Conservation (phyloP, 2,888 invertebrate species). For the Amphipyra berbera region DNA sequence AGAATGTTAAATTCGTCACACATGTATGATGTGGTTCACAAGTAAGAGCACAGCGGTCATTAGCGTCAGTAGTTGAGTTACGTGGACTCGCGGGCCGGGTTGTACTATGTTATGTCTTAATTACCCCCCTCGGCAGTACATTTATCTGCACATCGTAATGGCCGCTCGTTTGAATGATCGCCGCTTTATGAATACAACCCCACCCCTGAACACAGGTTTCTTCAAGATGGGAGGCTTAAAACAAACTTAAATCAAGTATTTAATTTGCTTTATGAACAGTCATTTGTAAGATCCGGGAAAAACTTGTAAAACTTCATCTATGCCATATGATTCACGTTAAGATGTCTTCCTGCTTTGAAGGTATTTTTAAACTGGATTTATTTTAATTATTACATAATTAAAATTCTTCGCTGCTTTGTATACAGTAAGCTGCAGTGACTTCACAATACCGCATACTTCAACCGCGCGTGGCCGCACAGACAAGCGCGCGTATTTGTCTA, state of each 20-base stretch:
- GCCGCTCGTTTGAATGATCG: constrained; percentile 31
- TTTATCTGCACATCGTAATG: constrained; percentile 47
- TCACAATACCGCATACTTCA: constrained; percentile 23
- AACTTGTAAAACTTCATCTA: neutral
- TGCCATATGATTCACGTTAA: too few species aligned
- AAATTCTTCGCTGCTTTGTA: constrained; percentile 23
- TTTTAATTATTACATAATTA: constrained; percentile 15
- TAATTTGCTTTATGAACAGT: constrained; percentile 29
- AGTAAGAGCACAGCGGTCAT: constrained; percentile 24
- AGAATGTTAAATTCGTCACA: constrained; percentile 34
- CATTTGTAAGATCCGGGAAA: constrained; percentile 6
- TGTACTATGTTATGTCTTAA: constrained; percentile 48
- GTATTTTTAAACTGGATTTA: too few species aligned
- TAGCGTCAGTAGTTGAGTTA: constrained; percentile 36
- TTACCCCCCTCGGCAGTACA: constrained; percentile 49
- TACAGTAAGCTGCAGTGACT: constrained; percentile 10
- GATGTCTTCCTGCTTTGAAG: too few species aligned
- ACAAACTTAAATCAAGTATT: constrained; percentile 36
- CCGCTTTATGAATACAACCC: constrained; percentile 39
- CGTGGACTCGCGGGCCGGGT: constrained; percentile 9
- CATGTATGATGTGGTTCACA: constrained; percentile 13
- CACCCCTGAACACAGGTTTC: constrained; percentile 22
- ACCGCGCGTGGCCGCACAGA: neutral
- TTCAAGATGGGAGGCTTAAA: constrained; percentile 22
- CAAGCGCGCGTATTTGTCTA: constrained; percentile 6